Base-by-base conservation (phyloP, 1,140 invertebrate genomes). In the Aphelinus atriplicis region DNA sequence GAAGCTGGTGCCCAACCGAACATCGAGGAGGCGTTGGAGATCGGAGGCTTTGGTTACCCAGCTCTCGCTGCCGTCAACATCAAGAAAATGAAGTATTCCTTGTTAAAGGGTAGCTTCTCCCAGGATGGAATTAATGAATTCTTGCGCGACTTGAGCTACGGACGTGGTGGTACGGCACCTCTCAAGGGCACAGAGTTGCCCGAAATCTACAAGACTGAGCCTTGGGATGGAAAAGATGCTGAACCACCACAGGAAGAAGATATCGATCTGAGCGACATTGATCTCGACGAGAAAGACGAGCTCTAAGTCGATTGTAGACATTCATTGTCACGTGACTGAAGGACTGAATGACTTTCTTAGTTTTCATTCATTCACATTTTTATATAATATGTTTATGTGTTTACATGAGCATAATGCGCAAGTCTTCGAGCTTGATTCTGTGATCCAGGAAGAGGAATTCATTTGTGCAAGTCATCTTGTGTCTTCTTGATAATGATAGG, bases 211-310 rank as follows among this genome's bases (percentile, higher is more conserved):
- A 89, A 87, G 45, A 91, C 91, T 2, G 93, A 95, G 64, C 86
- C 95, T 0, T 99, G 98, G 98, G 98, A 99, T 84, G 98, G 98
- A 53, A 97, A 99, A 87, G 97, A 99, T 86, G 97, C 94, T 7
- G 93, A 95, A 86, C 88, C 96, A 75, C 95, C 95, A 46, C 91
- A 90, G 56, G 96, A 96, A 87, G 97, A 98, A 80, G 96, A 98
- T 77, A 95, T 97, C 77, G 96, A 98, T 89, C 90, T 98, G 55
- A 96, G 95, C 61, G 96, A 98, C 87, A 90, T 98, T 57, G 94
- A 95, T 77, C 87, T 98, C 26, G 95, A 97, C 83, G 93, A 93
- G 73, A 94, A 95, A 86, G 94, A 96, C 80, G 95, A 96, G 86
- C 89, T 96, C 84, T 96, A 93, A 94, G 26, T 26, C 26, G 26